Evolutionary conservation across 2,113 vertebrate genomes (phyloP).

Genomic region (Pantherophis guttatus): DNA sequence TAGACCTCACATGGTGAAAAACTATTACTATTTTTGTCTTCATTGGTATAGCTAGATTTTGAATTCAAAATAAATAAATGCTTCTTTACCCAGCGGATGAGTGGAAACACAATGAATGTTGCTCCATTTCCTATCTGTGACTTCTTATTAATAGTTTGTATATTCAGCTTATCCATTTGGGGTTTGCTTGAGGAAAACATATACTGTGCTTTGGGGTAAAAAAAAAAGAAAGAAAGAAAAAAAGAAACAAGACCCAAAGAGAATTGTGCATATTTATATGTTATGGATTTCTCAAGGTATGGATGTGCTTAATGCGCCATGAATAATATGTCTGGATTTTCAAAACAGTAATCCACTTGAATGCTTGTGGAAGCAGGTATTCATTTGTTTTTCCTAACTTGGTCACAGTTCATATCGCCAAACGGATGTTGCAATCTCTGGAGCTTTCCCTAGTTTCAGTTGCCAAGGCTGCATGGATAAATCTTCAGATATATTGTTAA

Average conservation of each 20-base stretch:
- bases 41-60: neutral
- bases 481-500: neutral
- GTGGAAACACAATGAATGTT: neutral
- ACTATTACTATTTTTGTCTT: neutral
- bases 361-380: neutral
- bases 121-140: neutral
- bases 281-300: neutral
- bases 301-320: neutral
- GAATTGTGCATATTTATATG: neutral
- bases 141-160: accelerated
- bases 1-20: neutral
- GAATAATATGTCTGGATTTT: neutral
- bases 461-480: neutral
- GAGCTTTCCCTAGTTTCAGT: neutral
- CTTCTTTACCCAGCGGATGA: neutral
- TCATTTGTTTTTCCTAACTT: neutral
- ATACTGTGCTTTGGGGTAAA: neutral
- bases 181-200: neutral
- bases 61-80: neutral
- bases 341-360: neutral
- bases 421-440: neutral
- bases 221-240: neutral
- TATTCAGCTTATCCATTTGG: neutral
- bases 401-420: neutral
- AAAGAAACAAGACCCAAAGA: neutral